Percentiles rank a stretch among this genome's conserved stretches.
phyloP scores from a whole-genome alignment of 2,113 vertebrate species.

The Gavialis gangeticus region DNA sequence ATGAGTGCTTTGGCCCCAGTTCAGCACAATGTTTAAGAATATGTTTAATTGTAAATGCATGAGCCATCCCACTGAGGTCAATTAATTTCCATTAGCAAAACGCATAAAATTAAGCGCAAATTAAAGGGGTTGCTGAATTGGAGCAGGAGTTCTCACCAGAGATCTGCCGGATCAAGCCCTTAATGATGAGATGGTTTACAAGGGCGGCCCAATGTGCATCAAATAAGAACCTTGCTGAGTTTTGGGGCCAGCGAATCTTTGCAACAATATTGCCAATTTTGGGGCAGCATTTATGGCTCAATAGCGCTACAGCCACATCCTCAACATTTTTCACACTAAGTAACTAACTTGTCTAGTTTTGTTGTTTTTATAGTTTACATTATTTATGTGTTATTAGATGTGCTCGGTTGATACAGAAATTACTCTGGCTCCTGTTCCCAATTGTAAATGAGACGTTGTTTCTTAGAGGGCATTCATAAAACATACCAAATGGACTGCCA shows the following conservation, averaged over 20 bases:
- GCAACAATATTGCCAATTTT: neutral
- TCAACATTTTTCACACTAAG: neutral
- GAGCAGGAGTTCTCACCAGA: neutral
- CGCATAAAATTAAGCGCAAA: neutral
- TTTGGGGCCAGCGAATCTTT: neutral
- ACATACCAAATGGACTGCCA: neutral
- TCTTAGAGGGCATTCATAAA: constrained; percentile 13
- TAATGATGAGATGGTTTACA: neutral
- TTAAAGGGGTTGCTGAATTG: neutral
- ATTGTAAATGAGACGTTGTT: neutral
- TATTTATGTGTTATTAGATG: neutral
- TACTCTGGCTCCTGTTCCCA: neutral
- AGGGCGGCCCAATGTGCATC: neutral
- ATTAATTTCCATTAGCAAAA: neutral
- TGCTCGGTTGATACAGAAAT: neutral
- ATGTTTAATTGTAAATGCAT: neutral
- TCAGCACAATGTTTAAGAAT: neutral
- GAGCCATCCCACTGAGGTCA: neutral
- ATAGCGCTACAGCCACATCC: neutral
- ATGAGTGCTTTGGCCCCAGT: neutral
- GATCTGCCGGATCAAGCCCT: neutral
- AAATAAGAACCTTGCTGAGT: neutral
- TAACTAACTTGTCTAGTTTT: neutral
- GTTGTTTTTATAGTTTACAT: neutral
- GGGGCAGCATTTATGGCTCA: neutral